Evolutionary conservation across 2,113 vertebrate species (phyloP).

Genomic region (western clawed frog (Xenopus tropicalis)): UCB_Xtro_10.0 CM004443.2:213548001-213548500

Average conservation of each 20-base stretch:
- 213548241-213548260: too few relatives aligned
- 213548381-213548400: slow-evolving; percentile 96
- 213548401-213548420: neutral
- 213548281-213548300: slow-evolving; percentile 18
- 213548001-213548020: slow-evolving; percentile 92
- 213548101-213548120: slow-evolving; percentile 95
- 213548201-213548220: slow-evolving; percentile 6
- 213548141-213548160: slow-evolving; percentile 93
- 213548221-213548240: too few relatives aligned
- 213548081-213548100: slow-evolving; percentile 95
- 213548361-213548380: slow-evolving; percentile 82
- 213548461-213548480: too few relatives aligned
- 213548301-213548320: slow-evolving; percentile 74
- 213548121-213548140: slow-evolving; percentile 97
- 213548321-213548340: slow-evolving; percentile 93
- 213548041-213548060: slow-evolving; percentile 89
- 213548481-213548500: too few relatives aligned
- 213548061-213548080: slow-evolving; percentile 89
- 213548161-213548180: slow-evolving; percentile 96
- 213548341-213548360: slow-evolving; percentile 93
- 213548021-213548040: slow-evolving; percentile 87
- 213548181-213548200: slow-evolving; percentile 94
- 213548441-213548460: too few relatives aligned
- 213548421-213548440: too few relatives aligned
- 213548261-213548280: neutral